Base-by-base conservation (phyloP, 2,797 vertebrate genomes). In the Trichosurus vulpecula region DNA sequence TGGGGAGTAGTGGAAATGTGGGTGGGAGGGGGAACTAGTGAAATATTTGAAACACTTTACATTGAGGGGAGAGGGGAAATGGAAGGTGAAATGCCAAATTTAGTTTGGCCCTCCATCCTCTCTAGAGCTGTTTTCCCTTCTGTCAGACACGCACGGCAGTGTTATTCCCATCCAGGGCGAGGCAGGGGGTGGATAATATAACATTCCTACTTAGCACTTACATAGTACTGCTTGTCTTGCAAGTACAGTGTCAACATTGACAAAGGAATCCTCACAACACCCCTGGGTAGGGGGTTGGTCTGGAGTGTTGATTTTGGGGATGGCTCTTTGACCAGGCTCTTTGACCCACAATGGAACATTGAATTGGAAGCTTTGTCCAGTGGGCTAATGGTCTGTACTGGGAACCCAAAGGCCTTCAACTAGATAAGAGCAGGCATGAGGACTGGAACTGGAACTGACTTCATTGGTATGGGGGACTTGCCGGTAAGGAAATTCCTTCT, bases 31-130 rank as follows among this genome's bases (percentile, higher is more conserved):
- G 94, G 90, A 95, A 95, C 95, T 93, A 93, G n/a, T 92, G 94
- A 97, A 97, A 93, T 96, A 95, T 97, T 92, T 92, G 91, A 96
- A 97, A 96, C 92, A 96, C 96, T 91, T 95, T 94, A 96, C 94
- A 89, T 51, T 4, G 95, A 74, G 55, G 91, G 95, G 56, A 31
- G 56, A 96, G 56, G 91, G 94, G 91, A 94, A 96, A 94, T 97
- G 96, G 92, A 94, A 96, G 96, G 97, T 97, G 97, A 97, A 97
- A 96, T 92, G 94, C 95, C 97, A 96, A 93, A 92, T 96, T 96
- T 96, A 89, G 96, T 95, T 97, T 94, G 96, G 95, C 96, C 97
- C 91, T 94, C 94, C 94, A 94, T 96, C 96, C 91, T 96, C 94
- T 96, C 90, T 96, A 92, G 96, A 14, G 57, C 95, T 58, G 91